Percentiles rank a stretch among this genome's conserved stretches.
Evolutionary conservation across 2,113 vertebrate species (phyloP).

Genomic region (Rattus norvegicus): DNA sequence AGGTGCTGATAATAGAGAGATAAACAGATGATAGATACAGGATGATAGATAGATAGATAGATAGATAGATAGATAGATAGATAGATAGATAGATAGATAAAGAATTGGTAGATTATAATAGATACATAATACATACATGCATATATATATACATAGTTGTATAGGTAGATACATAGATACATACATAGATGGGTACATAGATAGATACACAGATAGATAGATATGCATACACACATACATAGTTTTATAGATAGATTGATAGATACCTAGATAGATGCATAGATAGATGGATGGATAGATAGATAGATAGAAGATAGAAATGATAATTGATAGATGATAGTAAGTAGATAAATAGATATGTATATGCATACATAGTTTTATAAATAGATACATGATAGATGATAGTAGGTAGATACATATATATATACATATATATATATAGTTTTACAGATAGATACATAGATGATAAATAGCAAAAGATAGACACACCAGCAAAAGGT

Average conservation of each 20-base stretch:
- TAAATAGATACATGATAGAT: not conserved
- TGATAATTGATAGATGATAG: not conserved
- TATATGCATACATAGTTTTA: not conserved
- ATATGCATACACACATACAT: no score
- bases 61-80: not conserved
- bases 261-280: no score
- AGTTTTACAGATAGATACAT: not conserved
- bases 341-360: not conserved
- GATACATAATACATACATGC: not conserved
- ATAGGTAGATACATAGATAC: not conserved
- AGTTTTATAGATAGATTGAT: no score
- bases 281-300: not conserved
- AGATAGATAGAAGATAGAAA: not conserved
- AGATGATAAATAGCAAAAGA: not conserved
- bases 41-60: not conserved
- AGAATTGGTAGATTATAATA: not conserved
- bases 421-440: not conserved
- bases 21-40: not conserved
- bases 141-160: not conserved
- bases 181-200: not conserved
- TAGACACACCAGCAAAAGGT: not conserved
- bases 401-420: not conserved
- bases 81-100: not conserved
- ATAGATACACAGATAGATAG: not conserved
- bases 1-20: not conserved